Evolutionary conservation across 2,888 invertebrate genomes (phyloP).

Genomic region (Frankliniella intonsa): DNA sequence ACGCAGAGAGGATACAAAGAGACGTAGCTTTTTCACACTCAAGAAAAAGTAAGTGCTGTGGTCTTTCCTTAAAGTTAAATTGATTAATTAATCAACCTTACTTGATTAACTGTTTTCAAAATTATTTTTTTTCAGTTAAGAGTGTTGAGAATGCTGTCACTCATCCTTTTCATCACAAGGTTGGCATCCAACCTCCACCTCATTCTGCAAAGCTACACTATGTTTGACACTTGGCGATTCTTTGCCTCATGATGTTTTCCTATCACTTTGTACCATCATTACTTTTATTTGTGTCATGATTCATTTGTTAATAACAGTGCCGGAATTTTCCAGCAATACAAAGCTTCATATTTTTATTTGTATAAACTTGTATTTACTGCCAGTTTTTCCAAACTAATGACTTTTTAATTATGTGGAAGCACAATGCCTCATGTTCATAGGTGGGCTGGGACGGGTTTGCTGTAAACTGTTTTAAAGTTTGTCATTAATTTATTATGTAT

Average conservation of each 20-base stretch:
- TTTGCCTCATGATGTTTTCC: neutral
- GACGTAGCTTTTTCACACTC: conserved; percentile 95
- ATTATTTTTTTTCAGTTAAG: conserved; percentile 8
- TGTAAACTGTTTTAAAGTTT: conserved; percentile 6
- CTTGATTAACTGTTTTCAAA: neutral
- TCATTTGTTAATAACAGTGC: conserved; percentile 10
- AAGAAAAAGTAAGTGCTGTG: conserved; percentile 82
- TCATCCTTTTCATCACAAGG: conserved; percentile 5
- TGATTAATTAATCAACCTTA: neutral
- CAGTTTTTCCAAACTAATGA: conserved; percentile 17
- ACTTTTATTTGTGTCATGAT: conserved; percentile 23
- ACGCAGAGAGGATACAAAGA: conserved; percentile 87
- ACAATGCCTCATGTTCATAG: conserved; percentile 23
- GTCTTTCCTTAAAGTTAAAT: conserved; percentile 16
- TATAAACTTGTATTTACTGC: conserved; percentile 25
- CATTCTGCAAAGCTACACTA: neutral
- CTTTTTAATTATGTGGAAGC: conserved; percentile 11
- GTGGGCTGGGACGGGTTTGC: conserved; percentile 15
- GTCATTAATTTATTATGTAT: conserved; percentile 19
- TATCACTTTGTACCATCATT: conserved; percentile 25
- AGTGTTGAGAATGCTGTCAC: neutral
- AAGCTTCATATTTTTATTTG: conserved; percentile 14
- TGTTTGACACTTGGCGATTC: neutral
- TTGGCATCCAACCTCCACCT: neutral
- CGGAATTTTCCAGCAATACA: conserved; percentile 12